Evolutionary conservation across 2,113 vertebrate species (phyloP).

Genomic region (Esox niger): DNA sequence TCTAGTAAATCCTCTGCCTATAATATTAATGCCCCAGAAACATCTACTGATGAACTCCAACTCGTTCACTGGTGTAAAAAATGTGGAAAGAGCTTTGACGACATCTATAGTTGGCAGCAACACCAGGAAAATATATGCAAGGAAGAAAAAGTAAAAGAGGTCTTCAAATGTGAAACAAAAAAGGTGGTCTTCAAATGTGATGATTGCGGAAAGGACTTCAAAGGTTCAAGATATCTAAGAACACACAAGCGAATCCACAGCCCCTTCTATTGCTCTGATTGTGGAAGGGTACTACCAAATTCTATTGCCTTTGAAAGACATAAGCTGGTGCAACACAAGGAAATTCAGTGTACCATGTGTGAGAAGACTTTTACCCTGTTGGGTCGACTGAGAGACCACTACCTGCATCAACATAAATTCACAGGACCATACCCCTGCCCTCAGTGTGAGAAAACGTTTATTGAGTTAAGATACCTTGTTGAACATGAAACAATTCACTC

Average conservation of each 20-base stretch:
- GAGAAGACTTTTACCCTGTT: constrained; percentile 64
- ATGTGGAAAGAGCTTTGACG: constrained; percentile 65
- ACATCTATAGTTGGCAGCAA: constrained; percentile 52
- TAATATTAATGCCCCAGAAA: not conserved
- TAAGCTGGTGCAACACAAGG: constrained; percentile 69
- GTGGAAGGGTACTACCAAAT: constrained; percentile 63
- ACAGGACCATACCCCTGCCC: constrained; percentile 56
- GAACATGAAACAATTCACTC: constrained; percentile 68
- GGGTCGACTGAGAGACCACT: constrained; percentile 64
- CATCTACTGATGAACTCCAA: not conserved
- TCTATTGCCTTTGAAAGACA: constrained; percentile 61
- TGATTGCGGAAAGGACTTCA: constrained; percentile 65
- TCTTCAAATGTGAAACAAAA: constrained; percentile 43
- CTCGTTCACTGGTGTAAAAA: constrained; percentile 64
- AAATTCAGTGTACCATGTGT: constrained; percentile 68
- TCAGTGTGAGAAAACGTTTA: constrained; percentile 61
- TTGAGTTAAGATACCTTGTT: constrained; percentile 67
- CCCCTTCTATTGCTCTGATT: constrained; percentile 69
- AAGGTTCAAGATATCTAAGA: constrained; percentile 65
- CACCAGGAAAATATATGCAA: constrained; percentile 64
- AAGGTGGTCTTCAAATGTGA: constrained; percentile 53
- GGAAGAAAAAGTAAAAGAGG: constrained; percentile 44
- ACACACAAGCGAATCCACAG: constrained; percentile 68
- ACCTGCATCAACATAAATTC: constrained; percentile 66
- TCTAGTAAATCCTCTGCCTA: not conserved